Percentiles rank a stretch among this genome's conserved stretches.
Evolutionary conservation across 2,797 vertebrate species (phyloP).

Genomic region (Halcyon chelicuti): DNA sequence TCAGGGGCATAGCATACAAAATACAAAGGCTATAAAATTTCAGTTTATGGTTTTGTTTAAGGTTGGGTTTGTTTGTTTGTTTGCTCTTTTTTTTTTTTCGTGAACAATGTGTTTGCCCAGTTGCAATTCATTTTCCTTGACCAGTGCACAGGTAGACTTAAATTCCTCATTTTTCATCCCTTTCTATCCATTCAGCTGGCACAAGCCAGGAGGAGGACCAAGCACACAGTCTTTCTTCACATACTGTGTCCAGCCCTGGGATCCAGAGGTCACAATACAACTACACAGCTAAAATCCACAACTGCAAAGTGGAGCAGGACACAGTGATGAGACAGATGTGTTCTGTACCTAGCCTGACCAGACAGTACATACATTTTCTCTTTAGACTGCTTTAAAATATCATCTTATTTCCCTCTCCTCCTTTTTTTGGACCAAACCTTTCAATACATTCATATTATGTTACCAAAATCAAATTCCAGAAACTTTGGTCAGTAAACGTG

Average conservation of each 20-base stretch:
- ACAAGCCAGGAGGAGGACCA: not conserved
- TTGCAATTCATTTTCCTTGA: not conserved
- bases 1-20: not conserved
- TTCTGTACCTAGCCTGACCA: not conserved
- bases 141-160: not conserved
- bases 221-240: not conserved
- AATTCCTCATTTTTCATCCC: not conserved
- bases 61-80: too few relatives aligned
- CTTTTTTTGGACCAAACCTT: not conserved
- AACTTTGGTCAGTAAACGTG: not conserved
- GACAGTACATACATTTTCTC: not conserved
- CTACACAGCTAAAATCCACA: not conserved
- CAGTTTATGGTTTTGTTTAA: not conserved
- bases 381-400: not conserved
- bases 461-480: not conserved
- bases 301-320: not conserved
- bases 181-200: not conserved
- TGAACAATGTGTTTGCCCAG: not conserved
- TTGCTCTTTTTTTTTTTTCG: not conserved
- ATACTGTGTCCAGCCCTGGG: fast-evolving
- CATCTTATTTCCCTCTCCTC: fast-evolving
- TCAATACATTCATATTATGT: not conserved
- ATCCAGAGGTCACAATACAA: not conserved
- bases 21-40: not conserved
- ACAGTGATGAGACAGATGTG: not conserved